These are phyloP conservation scores for Monarcha castaneiventris DNA, from an alignment of 2,113 vertebrate species.

Conservation along the genomic window DNA sequence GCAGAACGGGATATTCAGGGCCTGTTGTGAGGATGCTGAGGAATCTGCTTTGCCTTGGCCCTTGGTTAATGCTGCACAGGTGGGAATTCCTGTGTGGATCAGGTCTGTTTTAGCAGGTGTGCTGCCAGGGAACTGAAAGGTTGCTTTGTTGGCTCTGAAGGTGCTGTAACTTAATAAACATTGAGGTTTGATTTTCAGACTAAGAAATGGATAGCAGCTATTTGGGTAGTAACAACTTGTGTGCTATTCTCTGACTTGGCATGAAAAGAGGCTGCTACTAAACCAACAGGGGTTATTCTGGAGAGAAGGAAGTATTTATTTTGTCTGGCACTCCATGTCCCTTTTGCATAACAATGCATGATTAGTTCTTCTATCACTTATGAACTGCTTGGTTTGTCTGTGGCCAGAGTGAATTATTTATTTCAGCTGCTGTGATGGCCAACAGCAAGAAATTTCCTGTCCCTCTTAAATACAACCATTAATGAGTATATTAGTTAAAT, in stretches of 20 bases:
- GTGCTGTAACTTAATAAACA: neutral
- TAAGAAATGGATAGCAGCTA: neutral
- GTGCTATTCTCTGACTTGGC: neutral
- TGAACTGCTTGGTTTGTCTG: neutral
- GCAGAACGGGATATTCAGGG: neutral
- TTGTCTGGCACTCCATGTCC: neutral
- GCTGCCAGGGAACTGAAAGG: neutral
- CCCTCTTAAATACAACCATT: neutral
- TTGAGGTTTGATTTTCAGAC: neutral
- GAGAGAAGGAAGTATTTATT: slow-evolving; percentile 3
- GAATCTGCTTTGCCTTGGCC: neutral
- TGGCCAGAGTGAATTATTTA: neutral
- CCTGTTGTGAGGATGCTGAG: neutral
- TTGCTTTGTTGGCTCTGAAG: neutral
- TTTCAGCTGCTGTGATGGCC: neutral
- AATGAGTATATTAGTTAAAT: neutral
- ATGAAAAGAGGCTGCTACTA: neutral
- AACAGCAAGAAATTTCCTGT: neutral
- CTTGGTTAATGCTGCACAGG: neutral
- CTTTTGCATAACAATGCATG: neutral
- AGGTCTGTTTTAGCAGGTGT: neutral
- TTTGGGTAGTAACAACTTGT: neutral
- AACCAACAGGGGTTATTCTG: neutral
- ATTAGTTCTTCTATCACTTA: neutral
- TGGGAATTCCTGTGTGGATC: neutral